Base-by-base conservation (phyloP, 2,113 vertebrate genomes). In the Melanostigma gelatinosum region DNA sequence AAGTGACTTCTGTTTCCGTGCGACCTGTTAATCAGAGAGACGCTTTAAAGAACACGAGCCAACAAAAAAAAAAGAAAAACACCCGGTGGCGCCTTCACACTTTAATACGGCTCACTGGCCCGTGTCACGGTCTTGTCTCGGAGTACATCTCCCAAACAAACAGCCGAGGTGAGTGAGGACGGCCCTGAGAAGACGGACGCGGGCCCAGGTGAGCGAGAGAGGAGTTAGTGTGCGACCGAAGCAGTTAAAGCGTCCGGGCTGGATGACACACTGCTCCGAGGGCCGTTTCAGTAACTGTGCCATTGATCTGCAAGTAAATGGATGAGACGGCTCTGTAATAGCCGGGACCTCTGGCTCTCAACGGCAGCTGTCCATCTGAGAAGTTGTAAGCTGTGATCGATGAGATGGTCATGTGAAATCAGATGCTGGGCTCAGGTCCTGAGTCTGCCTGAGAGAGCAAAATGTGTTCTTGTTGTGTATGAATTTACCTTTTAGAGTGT, bases 1-100 rank as follows among this genome's bases (percentile, higher is more conserved):
- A 89, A 87, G 72, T 84, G 78, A 90, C 89, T 91, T 90, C 88
- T 93, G 85, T 90, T 89, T 91, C 89, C 27, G 32, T 71, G 82
- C 38, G 48, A 86, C 82, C 83, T 88, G 85, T 85, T 91, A 91
- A 90, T 89, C 85, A 85, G 66, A 79, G 80, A 54, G 4, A 64
- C 66, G 58, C 67, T 46, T 74, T 69, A 57, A 84, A 88, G 80
- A 85, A 79, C 73, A 66, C 18, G 29, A 48, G 75, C 82, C 71
- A 80, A 82, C 65, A 85, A 89, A 81, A 62, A 86, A 89, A 40
- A 85, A 24, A 87, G 71, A 62, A 32, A 40, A 24, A 46, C 44
- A 77, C 32, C 50, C 4, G 38, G 18, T n/a, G 50, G 61, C 68
- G 42, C 75, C 63, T 67, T 89, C 64, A 83, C 83, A 82, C 66